These are phyloP conservation scores for Stenodema calcarata DNA, from an alignment of 2,888 invertebrate genomes.

Conservation along the genomic window DNA sequence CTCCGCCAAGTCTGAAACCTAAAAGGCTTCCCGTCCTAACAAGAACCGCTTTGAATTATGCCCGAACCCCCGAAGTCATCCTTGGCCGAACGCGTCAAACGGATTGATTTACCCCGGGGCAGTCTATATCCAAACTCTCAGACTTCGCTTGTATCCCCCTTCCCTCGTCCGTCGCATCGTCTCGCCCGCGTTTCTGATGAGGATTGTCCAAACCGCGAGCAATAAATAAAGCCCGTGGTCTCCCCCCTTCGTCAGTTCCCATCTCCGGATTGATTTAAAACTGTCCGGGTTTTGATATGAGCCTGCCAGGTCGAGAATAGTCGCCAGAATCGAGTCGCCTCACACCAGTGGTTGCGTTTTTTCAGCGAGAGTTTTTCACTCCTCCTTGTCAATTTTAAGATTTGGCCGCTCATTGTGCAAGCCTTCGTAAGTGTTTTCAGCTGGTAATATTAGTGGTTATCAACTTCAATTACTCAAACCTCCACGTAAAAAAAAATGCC, in stretches of 20 bases:
- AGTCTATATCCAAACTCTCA: slow-evolving; percentile 23
- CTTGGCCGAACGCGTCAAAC: background rate
- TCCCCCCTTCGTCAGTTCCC: slow-evolving; percentile 13
- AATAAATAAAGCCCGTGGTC: background rate
- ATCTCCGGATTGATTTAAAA: slow-evolving; percentile 37
- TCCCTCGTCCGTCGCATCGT: background rate
- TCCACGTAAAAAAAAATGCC: too few relatives aligned
- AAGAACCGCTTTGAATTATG: too few relatives aligned
- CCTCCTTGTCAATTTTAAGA: background rate
- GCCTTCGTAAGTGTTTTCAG: background rate
- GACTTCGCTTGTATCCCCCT: background rate
- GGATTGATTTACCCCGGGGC: slow-evolving; percentile 14
- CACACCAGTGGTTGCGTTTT: background rate
- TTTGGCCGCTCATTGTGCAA: too few relatives aligned
- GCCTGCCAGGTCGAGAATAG: slow-evolving; percentile 33
- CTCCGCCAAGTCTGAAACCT: background rate
- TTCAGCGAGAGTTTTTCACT: background rate
- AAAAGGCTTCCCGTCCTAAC: too few relatives aligned
- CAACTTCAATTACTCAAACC: too few relatives aligned
- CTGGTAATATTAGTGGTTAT: background rate
- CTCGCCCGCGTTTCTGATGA: background rate
- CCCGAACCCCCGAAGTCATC: too few relatives aligned
- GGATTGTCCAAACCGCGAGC: slow-evolving; percentile 16
- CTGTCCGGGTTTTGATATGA: slow-evolving; percentile 36
- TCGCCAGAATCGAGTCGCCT: slow-evolving; percentile 9